Conservation (phyloP, 2,113 vertebrate genomes). For the Oncorhynchus mykiss region DNA sequence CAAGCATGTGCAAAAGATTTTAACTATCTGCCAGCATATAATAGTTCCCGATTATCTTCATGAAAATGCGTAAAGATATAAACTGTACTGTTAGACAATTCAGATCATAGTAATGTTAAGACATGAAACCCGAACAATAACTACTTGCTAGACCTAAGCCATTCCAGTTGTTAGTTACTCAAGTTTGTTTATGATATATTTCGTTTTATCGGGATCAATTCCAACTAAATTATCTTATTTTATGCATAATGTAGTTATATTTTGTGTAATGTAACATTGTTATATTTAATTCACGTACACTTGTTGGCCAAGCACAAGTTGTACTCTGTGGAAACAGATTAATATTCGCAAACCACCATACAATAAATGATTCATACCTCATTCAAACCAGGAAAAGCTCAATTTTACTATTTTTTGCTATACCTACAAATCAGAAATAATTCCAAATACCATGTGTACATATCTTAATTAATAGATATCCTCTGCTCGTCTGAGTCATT, state of each 20-base stretch:
- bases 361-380: slow-evolving; percentile 6
- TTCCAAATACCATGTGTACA: not conserved
- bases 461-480: not conserved
- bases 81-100: too few relatives aligned
- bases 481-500: not conserved
- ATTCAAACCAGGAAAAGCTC: slow-evolving; percentile 2
- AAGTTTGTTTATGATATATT: too few relatives aligned
- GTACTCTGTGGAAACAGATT: slow-evolving; percentile 13
- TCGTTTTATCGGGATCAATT: too few relatives aligned
- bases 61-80: too few relatives aligned
- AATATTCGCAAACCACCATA: not conserved
- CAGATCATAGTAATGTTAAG: too few relatives aligned
- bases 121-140: too few relatives aligned
- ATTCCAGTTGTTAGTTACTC: too few relatives aligned
- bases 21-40: too few relatives aligned
- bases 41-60: too few relatives aligned
- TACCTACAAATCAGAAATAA: not conserved
- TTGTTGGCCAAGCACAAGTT: not conserved
- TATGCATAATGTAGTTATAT: not conserved
- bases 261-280: not conserved
- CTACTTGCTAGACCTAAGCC: too few relatives aligned
- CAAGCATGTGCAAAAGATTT: too few relatives aligned
- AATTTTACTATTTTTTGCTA: slow-evolving; percentile 4
- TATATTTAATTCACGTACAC: not conserved
- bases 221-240: not conserved